Base-by-base conservation (phyloP, 1,140 invertebrate species). In the Danaus melanippus region DNA sequence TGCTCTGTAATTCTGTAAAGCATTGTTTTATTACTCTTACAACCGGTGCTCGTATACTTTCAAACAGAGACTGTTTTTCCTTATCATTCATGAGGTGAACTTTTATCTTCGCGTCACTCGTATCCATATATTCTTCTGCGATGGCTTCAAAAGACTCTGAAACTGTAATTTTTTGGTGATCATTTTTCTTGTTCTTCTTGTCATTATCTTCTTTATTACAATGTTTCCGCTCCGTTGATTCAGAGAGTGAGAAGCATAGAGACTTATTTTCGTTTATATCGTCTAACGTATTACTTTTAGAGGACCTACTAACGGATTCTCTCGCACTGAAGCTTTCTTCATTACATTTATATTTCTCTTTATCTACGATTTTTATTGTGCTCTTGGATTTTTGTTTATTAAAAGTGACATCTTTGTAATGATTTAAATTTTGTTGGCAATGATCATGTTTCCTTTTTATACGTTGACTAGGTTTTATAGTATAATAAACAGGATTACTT, bases 71-170 rank as follows among this genome's bases (percentile, higher is more conserved):
- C 46, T 69, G 65, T 61, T 75, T 84, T 51, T 81, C 80, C 53
- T 66, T 64, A 12, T 84, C 78, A 44, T 76, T 77, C 80, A 84
- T 84, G 41, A 86, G 62, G 66, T 83, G 78, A 57, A 84, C 69
- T 79, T 86, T 86, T 53, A 83, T 74, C 46, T 74, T 78, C n/a
- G 62, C 57, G 47, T 74, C 70, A 12, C 66, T 72, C 39, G 59
- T 58, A 47, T 69, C 58, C 12, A 66, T 62, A 42, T 66, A 64
- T 67, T 77, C 77, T 11, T 68, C 68, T 6, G 79, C 76, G 51
- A 82, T 62, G 39, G 72, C 79, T 62, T 84, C 79, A 49, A 84
- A 75, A 7, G 76, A 76, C 53, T 82, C 71, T 9, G 80, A 80
- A 42, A 73, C 57, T 40, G 64, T 15, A 42, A 74, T 47, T 51